Evolutionary conservation across 2,888 invertebrate species (phyloP).

Genomic region (Anodontia alba): DNA sequence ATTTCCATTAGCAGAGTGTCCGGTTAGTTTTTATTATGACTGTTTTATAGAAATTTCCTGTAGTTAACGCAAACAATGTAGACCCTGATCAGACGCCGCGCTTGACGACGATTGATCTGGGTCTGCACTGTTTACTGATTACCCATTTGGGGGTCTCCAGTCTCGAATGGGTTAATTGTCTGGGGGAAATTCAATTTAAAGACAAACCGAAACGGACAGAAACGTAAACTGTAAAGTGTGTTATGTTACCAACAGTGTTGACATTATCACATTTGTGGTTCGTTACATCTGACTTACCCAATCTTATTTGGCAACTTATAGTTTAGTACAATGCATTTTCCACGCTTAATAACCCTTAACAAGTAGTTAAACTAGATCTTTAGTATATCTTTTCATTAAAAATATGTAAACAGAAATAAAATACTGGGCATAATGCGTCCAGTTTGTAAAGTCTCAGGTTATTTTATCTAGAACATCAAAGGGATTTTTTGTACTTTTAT

Average conservation of each 20-base stretch:
- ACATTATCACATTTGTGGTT: slow-evolving; percentile 9
- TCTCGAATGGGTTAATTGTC: too few relatives aligned
- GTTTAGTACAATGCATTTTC: slow-evolving; percentile 12
- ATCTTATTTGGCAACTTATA: neutral
- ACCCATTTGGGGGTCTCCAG: too few relatives aligned
- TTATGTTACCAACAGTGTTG: neutral
- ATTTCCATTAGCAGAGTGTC: too few relatives aligned
- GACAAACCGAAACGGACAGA: too few relatives aligned
- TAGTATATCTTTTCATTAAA: slow-evolving; percentile 13
- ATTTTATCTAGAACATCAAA: neutral
- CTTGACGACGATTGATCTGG: too few relatives aligned
- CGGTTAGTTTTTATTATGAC: too few relatives aligned
- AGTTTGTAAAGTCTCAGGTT: neutral
- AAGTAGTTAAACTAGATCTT: slow-evolving; percentile 12
- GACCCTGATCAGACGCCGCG: too few relatives aligned
- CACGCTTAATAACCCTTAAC: slow-evolving; percentile 12
- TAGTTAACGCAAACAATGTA: too few relatives aligned
- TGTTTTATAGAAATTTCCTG: too few relatives aligned
- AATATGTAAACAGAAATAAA: slow-evolving; percentile 8
- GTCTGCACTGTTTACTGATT: too few relatives aligned
- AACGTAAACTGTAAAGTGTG: neutral
- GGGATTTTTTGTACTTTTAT: neutral
- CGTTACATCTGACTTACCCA: slow-evolving; percentile 3
- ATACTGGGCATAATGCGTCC: neutral
- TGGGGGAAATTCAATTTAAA: too few relatives aligned